Conservation (phyloP, 2,888 invertebrate genomes). For the Halictus quadricinctus region DNA sequence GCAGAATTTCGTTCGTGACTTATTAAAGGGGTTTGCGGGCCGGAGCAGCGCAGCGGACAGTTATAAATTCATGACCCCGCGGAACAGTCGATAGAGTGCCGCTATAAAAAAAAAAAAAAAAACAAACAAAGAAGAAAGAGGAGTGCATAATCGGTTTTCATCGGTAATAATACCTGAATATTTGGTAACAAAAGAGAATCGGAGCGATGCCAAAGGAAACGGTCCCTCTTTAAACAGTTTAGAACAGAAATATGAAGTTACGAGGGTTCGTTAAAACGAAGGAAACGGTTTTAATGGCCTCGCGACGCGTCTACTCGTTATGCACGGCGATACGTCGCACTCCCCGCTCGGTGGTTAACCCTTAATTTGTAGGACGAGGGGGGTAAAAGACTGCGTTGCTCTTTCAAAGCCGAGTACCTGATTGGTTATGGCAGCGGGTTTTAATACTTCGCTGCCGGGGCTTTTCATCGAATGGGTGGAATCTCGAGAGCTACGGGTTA, state of each 20-base stretch:
- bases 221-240: conserved; percentile 17
- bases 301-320: conserved; percentile 25
- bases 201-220: conserved; percentile 17
- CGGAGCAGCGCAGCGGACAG: not conserved
- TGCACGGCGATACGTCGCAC: conserved; percentile 24
- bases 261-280: conserved; percentile 33
- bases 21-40: conserved; percentile 28
- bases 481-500: not conserved
- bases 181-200: conserved; percentile 40
- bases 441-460: conserved; percentile 7
- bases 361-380: conserved; percentile 26
- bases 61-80: conserved; percentile 58
- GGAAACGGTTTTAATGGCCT: conserved; percentile 36
- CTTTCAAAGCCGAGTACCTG: conserved; percentile 11
- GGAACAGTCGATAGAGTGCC: conserved; percentile 4
- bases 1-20: conserved; percentile 45
- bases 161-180: conserved; percentile 44
- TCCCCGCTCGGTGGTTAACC: conserved; percentile 30
- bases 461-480: not conserved
- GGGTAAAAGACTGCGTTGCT: conserved; percentile 12
- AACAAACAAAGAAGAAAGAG: conserved; percentile 14
- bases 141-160: conserved; percentile 47
- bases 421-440: conserved; percentile 12
- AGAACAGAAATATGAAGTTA: conserved; percentile 18
- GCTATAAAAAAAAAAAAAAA: conserved; percentile 40